A percentile compares a stretch with the other conserved stretches of the same genome.
phyloP scores from a whole-genome alignment of 1,140 invertebrate genomes.

The Phymorhynchus buccinoides region DNA sequence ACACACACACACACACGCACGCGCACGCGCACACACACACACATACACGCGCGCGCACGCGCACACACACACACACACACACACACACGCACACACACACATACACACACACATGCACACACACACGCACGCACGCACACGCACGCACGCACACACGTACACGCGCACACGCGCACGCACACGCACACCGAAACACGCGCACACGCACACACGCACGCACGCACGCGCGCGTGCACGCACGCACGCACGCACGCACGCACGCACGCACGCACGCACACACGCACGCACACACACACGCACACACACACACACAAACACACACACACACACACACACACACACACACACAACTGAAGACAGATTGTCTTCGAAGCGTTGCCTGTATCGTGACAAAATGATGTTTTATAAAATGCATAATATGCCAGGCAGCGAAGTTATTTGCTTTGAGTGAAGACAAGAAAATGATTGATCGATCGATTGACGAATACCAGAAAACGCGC shows the following conservation, averaged over 20 bases:
- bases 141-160: slow-evolving; percentile 14
- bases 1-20: neutral
- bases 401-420: too few relatives aligned
- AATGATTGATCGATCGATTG: too few relatives aligned
- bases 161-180: neutral
- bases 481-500: too few relatives aligned
- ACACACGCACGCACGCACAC: neutral
- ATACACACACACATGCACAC: neutral
- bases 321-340: slow-evolving; percentile 5
- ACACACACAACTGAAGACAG: neutral
- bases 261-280: neutral
- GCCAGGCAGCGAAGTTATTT: too few relatives aligned
- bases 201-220: slow-evolving; percentile 19
- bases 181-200: neutral
- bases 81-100: neutral
- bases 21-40: neutral
- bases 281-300: neutral
- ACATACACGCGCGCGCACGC: neutral
- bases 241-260: neutral
- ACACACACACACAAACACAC: too few relatives aligned
- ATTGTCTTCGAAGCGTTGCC: too few relatives aligned
- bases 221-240: neutral
- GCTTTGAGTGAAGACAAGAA: too few relatives aligned
- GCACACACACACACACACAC: neutral
- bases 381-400: too few relatives aligned